These are phyloP conservation scores for Rhabdomys pumilio DNA, from an alignment of 2,797 vertebrate genomes.

Conservation along the genomic window DNA sequence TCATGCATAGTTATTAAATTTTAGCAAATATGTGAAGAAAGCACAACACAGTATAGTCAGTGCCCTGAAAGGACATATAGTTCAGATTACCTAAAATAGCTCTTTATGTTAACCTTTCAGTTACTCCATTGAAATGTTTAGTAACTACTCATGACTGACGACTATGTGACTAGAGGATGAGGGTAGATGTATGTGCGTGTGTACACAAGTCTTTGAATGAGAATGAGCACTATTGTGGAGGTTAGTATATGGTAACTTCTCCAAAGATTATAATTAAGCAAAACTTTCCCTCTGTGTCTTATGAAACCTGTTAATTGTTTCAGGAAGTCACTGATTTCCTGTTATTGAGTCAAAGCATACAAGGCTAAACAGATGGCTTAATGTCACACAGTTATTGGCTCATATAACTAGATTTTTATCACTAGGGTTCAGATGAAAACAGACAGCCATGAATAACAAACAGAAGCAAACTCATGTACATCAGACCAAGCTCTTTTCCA, in stretches of 20 bases:
- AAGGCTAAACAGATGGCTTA: conserved; percentile 76
- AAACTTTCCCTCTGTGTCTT: conserved; percentile 48
- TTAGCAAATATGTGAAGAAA: conserved; percentile 16
- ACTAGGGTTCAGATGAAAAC: conserved; percentile 78
- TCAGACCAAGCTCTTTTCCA: conserved; percentile 60
- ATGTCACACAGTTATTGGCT: conserved; percentile 75
- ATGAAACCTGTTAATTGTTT: conserved; percentile 68
- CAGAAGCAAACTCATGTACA: conserved; percentile 74
- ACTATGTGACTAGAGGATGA: background rate
- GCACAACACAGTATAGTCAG: background rate
- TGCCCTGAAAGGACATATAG: background rate
- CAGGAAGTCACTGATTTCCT: conserved; percentile 72
- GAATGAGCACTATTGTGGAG: conserved; percentile 48
- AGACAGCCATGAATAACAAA: conserved; percentile 77
- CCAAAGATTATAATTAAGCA: conserved; percentile 59
- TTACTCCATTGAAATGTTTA: conserved; percentile 32
- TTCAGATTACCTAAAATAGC: background rate
- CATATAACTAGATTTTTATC: conserved; percentile 75
- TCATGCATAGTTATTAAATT: conserved; percentile 60
- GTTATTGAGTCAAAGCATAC: conserved; percentile 75
- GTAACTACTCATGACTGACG: conserved; percentile 52
- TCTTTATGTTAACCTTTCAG: conserved; percentile 54
- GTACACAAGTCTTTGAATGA: conserved; percentile 5
- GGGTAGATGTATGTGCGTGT: background rate
- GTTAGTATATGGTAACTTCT: conserved; percentile 69